Conservation (phyloP, 2,797 vertebrate species). For the Triplophysa yarkandensis region DNA sequence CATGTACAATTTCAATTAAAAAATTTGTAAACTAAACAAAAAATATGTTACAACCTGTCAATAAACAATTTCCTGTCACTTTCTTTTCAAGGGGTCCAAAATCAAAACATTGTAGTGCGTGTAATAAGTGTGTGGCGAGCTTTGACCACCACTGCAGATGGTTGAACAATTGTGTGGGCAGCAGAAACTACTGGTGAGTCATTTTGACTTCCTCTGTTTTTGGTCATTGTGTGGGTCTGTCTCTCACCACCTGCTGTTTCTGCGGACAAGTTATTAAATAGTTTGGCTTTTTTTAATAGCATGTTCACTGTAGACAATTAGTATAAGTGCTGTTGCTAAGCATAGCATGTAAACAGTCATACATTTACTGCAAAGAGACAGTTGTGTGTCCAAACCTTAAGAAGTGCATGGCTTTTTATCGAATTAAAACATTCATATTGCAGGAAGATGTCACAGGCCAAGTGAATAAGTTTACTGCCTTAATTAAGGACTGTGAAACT, state of each 20-base stretch:
- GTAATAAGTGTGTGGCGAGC: slow-evolving; percentile 95
- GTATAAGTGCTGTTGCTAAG: slow-evolving; percentile 33
- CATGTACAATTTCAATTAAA: too few species aligned
- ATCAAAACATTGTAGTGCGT: slow-evolving; percentile 95
- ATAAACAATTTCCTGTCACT: slow-evolving; percentile 10
- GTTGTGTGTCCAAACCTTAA: background rate
- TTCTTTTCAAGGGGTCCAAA: slow-evolving; percentile 83
- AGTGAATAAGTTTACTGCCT: background rate
- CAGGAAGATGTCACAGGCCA: background rate
- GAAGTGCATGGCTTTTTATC: background rate
- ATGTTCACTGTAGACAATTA: background rate
- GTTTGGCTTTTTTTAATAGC: background rate
- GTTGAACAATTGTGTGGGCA: slow-evolving; percentile 98
- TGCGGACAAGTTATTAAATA: background rate
- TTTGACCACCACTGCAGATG: slow-evolving; percentile 98
- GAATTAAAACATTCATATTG: background rate
- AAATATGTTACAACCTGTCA: background rate
- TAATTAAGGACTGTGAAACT: background rate
- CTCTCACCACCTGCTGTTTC: background rate
- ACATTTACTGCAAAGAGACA: background rate
- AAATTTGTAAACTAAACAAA: too few species aligned
- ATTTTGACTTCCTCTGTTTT: background rate
- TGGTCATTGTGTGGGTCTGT: background rate
- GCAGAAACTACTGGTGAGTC: slow-evolving; percentile 93
- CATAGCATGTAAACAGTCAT: slow-evolving; percentile 26